phyloP scores from a whole-genome alignment of 64 coral and sea anemone genomes.

The Stylophora pistillata region DNA sequence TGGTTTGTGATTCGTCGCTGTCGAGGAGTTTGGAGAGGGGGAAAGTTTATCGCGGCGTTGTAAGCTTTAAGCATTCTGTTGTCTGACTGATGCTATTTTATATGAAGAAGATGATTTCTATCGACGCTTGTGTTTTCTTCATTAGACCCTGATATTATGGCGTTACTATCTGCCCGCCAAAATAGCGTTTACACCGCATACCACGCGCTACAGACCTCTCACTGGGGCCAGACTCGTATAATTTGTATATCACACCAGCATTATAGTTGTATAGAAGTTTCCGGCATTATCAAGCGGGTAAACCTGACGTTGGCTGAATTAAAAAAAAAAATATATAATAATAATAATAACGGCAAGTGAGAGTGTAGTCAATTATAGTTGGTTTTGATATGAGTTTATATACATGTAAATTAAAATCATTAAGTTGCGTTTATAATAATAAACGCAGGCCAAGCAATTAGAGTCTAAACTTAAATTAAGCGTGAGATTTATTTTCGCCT shows the following conservation, averaged over 20 bases:
- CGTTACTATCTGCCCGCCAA: not conserved
- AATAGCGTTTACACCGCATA: not conserved
- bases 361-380: too few relatives aligned
- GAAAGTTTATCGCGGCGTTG: not conserved
- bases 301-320: not conserved
- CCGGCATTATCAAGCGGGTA: not conserved
- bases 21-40: conserved; percentile 11
- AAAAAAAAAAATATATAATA: not conserved
- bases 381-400: too few relatives aligned
- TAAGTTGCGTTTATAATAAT: too few relatives aligned
- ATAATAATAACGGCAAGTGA: too few relatives aligned
- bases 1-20: not conserved
- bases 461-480: too few relatives aligned
- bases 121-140: not conserved
- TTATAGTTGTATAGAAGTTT: not conserved
- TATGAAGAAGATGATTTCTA: not conserved
- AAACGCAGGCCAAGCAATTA: too few relatives aligned
- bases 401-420: too few relatives aligned
- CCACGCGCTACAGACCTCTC: not conserved
- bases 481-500: too few relatives aligned
- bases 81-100: not conserved
- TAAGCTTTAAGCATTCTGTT: conserved; percentile 29
- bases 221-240: not conserved
- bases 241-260: not conserved
- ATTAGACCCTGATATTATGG: not conserved